phyloP scores from a whole-genome alignment of 2,888 invertebrate genomes.

The Bedellia somnulentella region DNA sequence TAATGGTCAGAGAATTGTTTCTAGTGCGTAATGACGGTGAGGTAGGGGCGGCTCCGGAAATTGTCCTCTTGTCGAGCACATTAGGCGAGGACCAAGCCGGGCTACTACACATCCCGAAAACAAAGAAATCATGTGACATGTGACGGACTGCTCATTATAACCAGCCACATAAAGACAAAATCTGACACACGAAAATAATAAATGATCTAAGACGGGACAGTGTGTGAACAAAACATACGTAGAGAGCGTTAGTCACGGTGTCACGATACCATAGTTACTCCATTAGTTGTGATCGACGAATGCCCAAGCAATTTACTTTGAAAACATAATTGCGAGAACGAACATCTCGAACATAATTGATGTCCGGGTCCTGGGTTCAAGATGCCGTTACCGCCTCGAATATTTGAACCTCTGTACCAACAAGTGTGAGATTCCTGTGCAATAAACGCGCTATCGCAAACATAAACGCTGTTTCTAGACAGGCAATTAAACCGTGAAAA shows the following conservation, averaged over 20 bases:
- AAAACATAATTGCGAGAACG: constrained; percentile 57
- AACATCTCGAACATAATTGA: constrained; percentile 54
- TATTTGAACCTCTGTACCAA: constrained; percentile 1
- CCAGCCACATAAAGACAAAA: constrained; percentile 2
- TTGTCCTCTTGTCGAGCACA: constrained; percentile 52
- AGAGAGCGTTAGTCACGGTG: constrained; percentile 27
- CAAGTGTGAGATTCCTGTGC: constrained; percentile 3
- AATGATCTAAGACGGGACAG: background rate
- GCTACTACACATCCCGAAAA: no score
- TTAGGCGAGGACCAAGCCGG: no score
- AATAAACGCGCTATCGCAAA: constrained; percentile 1
- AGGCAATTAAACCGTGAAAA: no score
- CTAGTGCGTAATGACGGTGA: constrained; percentile 41
- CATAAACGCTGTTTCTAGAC: no score
- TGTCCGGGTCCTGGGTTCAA: constrained; percentile 38
- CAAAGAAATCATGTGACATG: no score
- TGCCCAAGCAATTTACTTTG: constrained; percentile 52
- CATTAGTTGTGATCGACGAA: constrained; percentile 41
- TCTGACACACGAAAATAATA: no score
- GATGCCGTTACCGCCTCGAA: constrained; percentile 30
- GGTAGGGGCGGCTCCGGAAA: constrained; percentile 50
- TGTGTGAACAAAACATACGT: background rate
- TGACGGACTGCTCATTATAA: constrained; percentile 5
- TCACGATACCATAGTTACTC: constrained; percentile 32
- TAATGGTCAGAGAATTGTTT: constrained; percentile 34